Evolutionary conservation across 2,888 invertebrate species (phyloP).

Genomic region (Epirrita christyi): DNA sequence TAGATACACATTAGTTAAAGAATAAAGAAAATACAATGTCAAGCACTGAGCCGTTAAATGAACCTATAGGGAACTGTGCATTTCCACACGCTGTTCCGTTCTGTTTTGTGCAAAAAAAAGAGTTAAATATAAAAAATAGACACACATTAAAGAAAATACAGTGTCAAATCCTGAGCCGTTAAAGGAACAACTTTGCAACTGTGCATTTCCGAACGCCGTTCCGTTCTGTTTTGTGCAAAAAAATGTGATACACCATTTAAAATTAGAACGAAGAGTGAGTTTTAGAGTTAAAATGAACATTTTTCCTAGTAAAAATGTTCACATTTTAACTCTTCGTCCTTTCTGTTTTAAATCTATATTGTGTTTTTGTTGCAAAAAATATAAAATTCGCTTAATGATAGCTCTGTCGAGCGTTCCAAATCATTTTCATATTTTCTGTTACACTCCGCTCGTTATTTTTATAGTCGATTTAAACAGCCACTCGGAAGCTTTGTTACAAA

Average conservation of each 20-base stretch:
- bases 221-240: no score
- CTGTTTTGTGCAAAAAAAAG: no score
- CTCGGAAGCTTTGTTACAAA: conserved; percentile 31
- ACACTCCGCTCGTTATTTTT: conserved; percentile 26
- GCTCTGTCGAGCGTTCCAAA: conserved; percentile 45
- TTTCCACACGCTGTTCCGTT: no score
- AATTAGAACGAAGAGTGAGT: no score
- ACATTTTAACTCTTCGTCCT: background rate
- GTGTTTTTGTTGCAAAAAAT: conserved; percentile 50
- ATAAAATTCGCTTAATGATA: conserved; percentile 67
- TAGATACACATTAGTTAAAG: no score
- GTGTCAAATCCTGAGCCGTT: background rate
- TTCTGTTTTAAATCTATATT: conserved; percentile 5
- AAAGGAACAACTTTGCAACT: no score
- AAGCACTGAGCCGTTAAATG: background rate
- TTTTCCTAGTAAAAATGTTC: background rate
- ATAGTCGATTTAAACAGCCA: conserved; percentile 25
- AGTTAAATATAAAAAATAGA: conserved; percentile 5
- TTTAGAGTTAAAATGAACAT: no score
- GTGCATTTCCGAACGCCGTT: no score
- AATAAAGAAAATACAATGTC: background rate
- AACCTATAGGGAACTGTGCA: no score
- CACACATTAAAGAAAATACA: background rate
- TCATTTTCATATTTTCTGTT: conserved; percentile 56
- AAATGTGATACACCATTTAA: no score